A percentile compares a stretch with the other conserved stretches of the same genome.
Conservation (phyloP, 1,140 invertebrate genomes). For the Drosophila burlai region DNA sequence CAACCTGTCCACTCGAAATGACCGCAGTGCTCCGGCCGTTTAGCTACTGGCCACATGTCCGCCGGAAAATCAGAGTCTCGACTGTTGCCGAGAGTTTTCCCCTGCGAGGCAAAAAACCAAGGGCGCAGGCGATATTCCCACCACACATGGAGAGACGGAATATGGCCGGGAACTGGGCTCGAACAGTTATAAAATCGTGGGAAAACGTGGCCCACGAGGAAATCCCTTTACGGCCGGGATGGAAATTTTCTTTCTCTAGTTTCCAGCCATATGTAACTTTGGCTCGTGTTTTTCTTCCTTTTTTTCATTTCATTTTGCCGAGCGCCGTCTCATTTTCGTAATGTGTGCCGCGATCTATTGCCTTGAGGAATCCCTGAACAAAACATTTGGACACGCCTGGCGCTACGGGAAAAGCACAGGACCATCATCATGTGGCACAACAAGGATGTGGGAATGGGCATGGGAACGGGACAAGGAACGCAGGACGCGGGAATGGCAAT, state of each 20-base stretch:
- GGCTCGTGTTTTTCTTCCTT: slow-evolving; percentile 70
- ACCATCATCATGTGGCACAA: slow-evolving; percentile 64
- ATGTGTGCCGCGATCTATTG: slow-evolving; percentile 46
- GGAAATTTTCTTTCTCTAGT: slow-evolving; percentile 68
- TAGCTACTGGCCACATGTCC: slow-evolving; percentile 67
- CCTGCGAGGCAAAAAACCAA: slow-evolving; percentile 62
- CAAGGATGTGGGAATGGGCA: slow-evolving; percentile 33
- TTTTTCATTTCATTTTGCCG: slow-evolving; percentile 15
- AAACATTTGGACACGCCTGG: slow-evolving; percentile 63
- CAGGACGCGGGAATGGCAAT: slow-evolving; percentile 1
- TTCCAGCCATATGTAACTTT: slow-evolving; percentile 75
- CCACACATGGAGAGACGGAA: slow-evolving; percentile 47
- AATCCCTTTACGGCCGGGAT: slow-evolving; percentile 40
- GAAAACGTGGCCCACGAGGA: slow-evolving; percentile 43
- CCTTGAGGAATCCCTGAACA: slow-evolving; percentile 69
- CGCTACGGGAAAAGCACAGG: slow-evolving; percentile 79
- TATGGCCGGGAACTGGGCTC: slow-evolving; percentile 43
- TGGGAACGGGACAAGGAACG: slow-evolving; percentile 7
- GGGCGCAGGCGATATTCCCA: slow-evolving; percentile 50
- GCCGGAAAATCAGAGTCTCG: slow-evolving; percentile 26
- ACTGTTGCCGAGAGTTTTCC: slow-evolving; percentile 22
- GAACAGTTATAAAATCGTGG: slow-evolving; percentile 76
- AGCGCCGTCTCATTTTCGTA: slow-evolving; percentile 57
- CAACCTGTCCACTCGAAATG: slow-evolving; percentile 76
- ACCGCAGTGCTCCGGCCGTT: slow-evolving; percentile 57